phyloP scores from a whole-genome alignment of 2,888 invertebrate species.

The Macaria notata region DNA sequence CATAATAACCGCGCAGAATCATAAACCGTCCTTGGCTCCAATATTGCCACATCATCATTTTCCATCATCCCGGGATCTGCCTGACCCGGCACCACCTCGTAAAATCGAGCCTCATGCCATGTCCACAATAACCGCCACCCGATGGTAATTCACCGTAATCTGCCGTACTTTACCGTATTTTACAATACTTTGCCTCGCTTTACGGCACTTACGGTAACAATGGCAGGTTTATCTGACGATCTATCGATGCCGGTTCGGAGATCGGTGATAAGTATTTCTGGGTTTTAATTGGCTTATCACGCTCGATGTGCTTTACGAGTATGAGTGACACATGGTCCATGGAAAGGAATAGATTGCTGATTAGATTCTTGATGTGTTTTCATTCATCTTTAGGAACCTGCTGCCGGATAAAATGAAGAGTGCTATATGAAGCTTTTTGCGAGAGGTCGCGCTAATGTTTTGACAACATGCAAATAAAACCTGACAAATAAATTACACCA shows the following conservation, averaged over 20 bases:
- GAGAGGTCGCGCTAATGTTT: no score
- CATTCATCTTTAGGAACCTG: no score
- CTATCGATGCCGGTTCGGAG: constrained; percentile 8
- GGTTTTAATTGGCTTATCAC: background rate
- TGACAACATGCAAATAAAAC: no score
- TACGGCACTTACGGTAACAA: constrained; percentile 46
- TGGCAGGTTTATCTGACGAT: constrained; percentile 16
- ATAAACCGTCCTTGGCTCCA: background rate
- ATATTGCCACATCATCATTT: constrained; percentile 19
- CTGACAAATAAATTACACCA: no score
- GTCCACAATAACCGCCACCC: constrained; percentile 52
- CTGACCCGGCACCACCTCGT: constrained; percentile 47
- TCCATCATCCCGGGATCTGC: constrained; percentile 36
- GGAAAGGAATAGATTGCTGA: no score
- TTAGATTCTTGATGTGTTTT: no score
- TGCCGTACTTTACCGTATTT: constrained; percentile 52
- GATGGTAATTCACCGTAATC: constrained; percentile 48
- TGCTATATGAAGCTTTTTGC: no score
- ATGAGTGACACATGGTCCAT: no score
- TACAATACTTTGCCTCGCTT: constrained; percentile 43
- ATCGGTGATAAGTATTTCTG: constrained; percentile 10
- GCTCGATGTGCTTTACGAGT: background rate
- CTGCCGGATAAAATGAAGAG: no score
- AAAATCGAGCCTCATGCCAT: constrained; percentile 41
- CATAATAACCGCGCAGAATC: no score